phyloP scores from a whole-genome alignment of 2,888 invertebrate genomes.

The Oxytorus armatus region DNA sequence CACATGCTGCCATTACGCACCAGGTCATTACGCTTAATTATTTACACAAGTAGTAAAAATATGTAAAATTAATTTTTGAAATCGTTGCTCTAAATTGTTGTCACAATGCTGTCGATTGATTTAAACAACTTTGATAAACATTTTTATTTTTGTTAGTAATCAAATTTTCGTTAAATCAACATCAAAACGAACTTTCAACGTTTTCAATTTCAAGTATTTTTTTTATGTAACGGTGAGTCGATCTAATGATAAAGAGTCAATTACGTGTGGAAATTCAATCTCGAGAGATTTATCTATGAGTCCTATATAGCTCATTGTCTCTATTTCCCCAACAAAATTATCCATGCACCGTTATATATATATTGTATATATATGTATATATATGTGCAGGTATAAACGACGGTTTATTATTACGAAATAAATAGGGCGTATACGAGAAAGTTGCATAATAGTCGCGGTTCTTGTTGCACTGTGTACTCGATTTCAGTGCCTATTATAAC shows the following conservation, averaged over 20 bases:
- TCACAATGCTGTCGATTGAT: too few relatives aligned
- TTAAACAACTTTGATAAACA: too few relatives aligned
- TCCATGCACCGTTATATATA: conserved; percentile 3
- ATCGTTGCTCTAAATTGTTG: too few relatives aligned
- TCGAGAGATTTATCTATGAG: conserved; percentile 9
- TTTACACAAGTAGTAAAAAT: too few relatives aligned
- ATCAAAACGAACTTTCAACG: too few relatives aligned
- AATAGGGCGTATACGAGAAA: conserved; percentile 47
- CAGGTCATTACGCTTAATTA: too few relatives aligned
- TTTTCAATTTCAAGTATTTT: too few relatives aligned
- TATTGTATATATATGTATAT: conserved; percentile 9
- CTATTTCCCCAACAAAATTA: conserved; percentile 7
- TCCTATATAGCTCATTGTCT: not conserved
- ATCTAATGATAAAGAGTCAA: conserved; percentile 36
- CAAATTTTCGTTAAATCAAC: too few relatives aligned
- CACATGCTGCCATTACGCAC: too few relatives aligned
- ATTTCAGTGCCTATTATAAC: conserved; percentile 48
- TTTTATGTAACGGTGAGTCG: too few relatives aligned
- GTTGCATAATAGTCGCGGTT: conserved; percentile 48
- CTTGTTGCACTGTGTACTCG: conserved; percentile 30
- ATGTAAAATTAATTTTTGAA: too few relatives aligned
- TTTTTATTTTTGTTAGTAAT: too few relatives aligned
- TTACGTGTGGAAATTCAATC: conserved; percentile 38
- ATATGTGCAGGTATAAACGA: conserved; percentile 5
- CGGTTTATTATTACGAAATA: conserved; percentile 55